These are phyloP conservation scores for Eleginops maclovinus DNA, from an alignment of 2,113 vertebrate genomes.

Conservation along the genomic window DNA sequence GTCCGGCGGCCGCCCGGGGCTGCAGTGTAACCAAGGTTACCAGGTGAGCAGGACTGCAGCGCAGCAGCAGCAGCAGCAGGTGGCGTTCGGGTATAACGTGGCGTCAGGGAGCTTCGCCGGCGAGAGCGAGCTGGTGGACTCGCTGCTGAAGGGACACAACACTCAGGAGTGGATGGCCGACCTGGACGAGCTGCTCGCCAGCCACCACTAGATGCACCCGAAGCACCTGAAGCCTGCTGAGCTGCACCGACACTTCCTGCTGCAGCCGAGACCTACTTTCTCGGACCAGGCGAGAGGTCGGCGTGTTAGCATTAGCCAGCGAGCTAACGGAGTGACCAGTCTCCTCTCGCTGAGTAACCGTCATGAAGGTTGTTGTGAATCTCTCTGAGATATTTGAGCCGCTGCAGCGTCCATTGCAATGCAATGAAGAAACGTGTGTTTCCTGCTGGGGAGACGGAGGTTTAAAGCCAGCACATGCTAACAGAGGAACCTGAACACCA, in stretches of 20 bases:
- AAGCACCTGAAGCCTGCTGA: constrained; percentile 1
- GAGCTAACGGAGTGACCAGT: too few relatives aligned
- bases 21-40: constrained; percentile 94
- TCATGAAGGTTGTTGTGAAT: neutral
- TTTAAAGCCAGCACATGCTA: neutral
- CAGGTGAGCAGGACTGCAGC: constrained; percentile 86
- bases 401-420: constrained; percentile 8
- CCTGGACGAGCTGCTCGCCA: constrained; percentile 93
- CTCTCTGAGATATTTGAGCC: neutral
- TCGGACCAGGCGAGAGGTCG: too few relatives aligned
- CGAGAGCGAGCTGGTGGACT: constrained; percentile 94
- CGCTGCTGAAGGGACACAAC: constrained; percentile 94
- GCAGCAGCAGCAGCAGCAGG: constrained; percentile 84
- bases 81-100: constrained; percentile 89
- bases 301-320: too few relatives aligned
- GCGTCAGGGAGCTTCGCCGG: constrained; percentile 89
- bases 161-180: constrained; percentile 98
- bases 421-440: neutral
- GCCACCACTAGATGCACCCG: constrained; percentile 83
- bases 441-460: neutral
- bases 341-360: too few relatives aligned
- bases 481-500: neutral
- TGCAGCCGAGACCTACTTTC: too few relatives aligned
- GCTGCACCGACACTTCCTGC: neutral
- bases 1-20: constrained; percentile 82